phyloP scores from a whole-genome alignment of 2,888 invertebrate species.

The Alsophila aescularia region DNA sequence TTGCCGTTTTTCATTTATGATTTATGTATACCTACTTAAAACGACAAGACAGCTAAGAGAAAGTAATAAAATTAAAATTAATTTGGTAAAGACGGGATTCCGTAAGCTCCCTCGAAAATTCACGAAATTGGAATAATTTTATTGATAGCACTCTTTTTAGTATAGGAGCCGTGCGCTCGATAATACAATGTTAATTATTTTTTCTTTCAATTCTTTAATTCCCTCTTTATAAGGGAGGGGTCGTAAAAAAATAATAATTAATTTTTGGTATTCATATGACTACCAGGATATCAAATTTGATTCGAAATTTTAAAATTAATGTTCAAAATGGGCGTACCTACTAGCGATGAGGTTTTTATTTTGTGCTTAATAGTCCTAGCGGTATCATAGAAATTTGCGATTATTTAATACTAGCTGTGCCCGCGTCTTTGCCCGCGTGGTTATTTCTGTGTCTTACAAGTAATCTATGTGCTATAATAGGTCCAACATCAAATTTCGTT shows the following conservation, averaged over 20 bases:
- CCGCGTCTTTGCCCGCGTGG: too few relatives aligned
- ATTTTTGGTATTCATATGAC: too few relatives aligned
- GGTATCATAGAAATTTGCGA: too few relatives aligned
- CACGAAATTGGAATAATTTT: constrained; percentile 1
- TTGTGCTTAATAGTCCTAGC: too few relatives aligned
- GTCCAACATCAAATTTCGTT: too few relatives aligned
- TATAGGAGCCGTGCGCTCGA: background rate
- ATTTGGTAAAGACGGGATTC: constrained; percentile 2
- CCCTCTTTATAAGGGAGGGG: background rate
- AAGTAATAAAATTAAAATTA: constrained; percentile 3
- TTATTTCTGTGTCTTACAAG: too few relatives aligned
- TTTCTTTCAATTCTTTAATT: background rate
- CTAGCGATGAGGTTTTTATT: too few relatives aligned
- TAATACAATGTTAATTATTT: background rate
- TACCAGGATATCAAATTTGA: too few relatives aligned
- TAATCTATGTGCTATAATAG: too few relatives aligned
- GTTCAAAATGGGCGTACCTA: too few relatives aligned
- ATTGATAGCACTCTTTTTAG: constrained; percentile 2
- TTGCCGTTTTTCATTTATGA: background rate
- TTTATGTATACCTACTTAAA: background rate
- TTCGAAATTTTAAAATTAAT: too few relatives aligned
- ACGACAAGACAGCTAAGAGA: background rate
- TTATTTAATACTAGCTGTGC: too few relatives aligned
- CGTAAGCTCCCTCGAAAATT: background rate
- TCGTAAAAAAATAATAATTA: background rate